Conservation (phyloP, 2,113 vertebrate genomes). For the Scomber scombrus region DNA sequence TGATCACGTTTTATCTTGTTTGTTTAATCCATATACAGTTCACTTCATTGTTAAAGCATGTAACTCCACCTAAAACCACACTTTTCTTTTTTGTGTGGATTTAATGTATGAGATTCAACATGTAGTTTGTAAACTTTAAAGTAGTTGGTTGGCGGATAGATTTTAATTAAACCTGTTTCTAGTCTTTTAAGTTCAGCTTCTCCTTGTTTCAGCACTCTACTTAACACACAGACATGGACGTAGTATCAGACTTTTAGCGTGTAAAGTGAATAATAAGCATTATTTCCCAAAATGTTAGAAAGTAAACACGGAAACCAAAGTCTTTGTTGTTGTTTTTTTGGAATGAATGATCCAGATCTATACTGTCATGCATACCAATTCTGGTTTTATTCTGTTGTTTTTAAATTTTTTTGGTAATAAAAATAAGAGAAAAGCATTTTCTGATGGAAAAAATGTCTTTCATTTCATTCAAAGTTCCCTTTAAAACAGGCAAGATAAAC, state of each 20-base stretch:
- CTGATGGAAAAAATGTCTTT: no score
- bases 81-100: no score
- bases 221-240: no score
- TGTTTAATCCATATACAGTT: background rate
- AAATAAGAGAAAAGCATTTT: slow-evolving; percentile 5
- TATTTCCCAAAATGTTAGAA: background rate
- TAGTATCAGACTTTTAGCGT: no score
- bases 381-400: background rate
- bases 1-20: background rate
- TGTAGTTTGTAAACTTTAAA: no score
- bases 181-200: background rate
- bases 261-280: no score
- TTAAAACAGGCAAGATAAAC: no score
- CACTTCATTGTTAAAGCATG: background rate
- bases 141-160: no score
- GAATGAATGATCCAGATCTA: background rate
- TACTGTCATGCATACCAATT: background rate
- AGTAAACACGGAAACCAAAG: slow-evolving; percentile 37
- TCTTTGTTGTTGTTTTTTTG: slow-evolving; percentile 3
- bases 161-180: no score
- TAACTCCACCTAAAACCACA: background rate
- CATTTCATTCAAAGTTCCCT: no score
- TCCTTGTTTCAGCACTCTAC: no score
- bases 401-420: slow-evolving; percentile 55
- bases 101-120: no score